Evolutionary conservation across 2,113 vertebrate genomes (phyloP).

Genomic region (Zosterops japonicus): DNA sequence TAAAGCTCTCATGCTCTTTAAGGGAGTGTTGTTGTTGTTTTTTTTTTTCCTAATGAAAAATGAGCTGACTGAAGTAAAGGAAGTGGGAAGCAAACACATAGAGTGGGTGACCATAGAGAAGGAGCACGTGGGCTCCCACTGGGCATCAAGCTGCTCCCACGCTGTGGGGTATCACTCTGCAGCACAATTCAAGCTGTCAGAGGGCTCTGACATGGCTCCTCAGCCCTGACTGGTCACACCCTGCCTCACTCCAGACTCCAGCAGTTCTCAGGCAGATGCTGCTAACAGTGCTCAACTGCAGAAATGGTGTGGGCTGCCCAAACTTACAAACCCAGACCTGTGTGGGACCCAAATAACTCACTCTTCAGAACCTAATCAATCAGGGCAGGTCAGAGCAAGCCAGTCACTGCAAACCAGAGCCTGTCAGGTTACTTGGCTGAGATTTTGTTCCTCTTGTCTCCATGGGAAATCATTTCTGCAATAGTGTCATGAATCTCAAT

Average conservation of each 20-base stretch:
- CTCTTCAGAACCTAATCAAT: background rate
- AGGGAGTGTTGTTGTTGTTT: background rate
- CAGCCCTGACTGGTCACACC: background rate
- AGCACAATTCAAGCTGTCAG: background rate
- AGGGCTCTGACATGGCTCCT: background rate
- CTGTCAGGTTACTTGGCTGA: background rate
- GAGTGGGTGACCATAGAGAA: background rate
- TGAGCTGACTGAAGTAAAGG: background rate
- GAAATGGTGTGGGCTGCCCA: background rate
- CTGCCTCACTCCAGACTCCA: background rate
- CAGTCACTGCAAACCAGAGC: background rate
- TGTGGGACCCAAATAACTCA: background rate
- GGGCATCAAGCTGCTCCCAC: background rate
- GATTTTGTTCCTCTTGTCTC: background rate
- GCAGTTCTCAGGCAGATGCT: background rate
- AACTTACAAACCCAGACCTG: background rate
- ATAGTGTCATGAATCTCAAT: background rate
- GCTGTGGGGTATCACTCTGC: background rate
- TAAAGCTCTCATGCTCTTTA: background rate
- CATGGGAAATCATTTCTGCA: background rate
- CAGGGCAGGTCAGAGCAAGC: background rate
- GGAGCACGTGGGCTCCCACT: accelerated
- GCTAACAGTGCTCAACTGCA: background rate
- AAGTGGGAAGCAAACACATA: background rate
- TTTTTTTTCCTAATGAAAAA: background rate